A percentile compares a stretch with the other conserved stretches of the same genome.
phyloP scores from a whole-genome alignment of 2,888 invertebrate genomes.

The Callinectes sapidus region DNA sequence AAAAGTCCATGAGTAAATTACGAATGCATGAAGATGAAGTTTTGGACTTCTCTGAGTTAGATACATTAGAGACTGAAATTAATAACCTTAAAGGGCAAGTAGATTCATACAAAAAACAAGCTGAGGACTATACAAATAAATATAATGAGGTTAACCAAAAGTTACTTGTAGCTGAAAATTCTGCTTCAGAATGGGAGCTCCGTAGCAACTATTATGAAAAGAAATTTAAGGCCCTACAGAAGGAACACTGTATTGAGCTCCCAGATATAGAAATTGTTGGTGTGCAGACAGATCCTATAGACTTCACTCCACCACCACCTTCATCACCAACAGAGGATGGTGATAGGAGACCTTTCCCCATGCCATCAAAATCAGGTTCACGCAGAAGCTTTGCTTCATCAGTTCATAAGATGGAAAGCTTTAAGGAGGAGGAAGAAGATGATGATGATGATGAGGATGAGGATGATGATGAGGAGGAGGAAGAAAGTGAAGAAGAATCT shows the following conservation, averaged over 20 bases:
- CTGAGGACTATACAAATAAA: slow-evolving; percentile 88
- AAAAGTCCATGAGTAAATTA: slow-evolving; percentile 72
- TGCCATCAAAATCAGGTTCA: slow-evolving; percentile 61
- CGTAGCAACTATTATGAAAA: slow-evolving; percentile 70
- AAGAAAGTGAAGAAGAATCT: slow-evolving; percentile 47
- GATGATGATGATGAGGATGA: slow-evolving; percentile 45
- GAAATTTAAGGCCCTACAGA: slow-evolving; percentile 70
- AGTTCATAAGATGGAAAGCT: slow-evolving; percentile 69
- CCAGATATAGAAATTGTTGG: slow-evolving; percentile 69
- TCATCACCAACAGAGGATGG: slow-evolving; percentile 36
- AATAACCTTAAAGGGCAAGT: slow-evolving; percentile 70
- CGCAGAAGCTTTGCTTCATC: slow-evolving; percentile 65
- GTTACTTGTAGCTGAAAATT: slow-evolving; percentile 77
- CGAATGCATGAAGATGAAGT: slow-evolving; percentile 70
- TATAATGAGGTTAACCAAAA: slow-evolving; percentile 86
- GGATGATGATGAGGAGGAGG: slow-evolving; percentile 55
- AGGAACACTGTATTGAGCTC: slow-evolving; percentile 70
- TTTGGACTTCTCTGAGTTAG: slow-evolving; percentile 69
- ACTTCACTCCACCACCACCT: slow-evolving; percentile 48
- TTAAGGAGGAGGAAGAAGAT: slow-evolving; percentile 75
- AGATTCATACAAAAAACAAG: slow-evolving; percentile 78
- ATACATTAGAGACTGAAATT: slow-evolving; percentile 69
- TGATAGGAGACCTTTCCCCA: slow-evolving; percentile 47
- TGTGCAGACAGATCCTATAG: slow-evolving; percentile 68
- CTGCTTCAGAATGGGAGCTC: slow-evolving; percentile 68